Conservation (phyloP, 2,797 vertebrate genomes). For the Myoxocephalus aenaeus region DNA sequence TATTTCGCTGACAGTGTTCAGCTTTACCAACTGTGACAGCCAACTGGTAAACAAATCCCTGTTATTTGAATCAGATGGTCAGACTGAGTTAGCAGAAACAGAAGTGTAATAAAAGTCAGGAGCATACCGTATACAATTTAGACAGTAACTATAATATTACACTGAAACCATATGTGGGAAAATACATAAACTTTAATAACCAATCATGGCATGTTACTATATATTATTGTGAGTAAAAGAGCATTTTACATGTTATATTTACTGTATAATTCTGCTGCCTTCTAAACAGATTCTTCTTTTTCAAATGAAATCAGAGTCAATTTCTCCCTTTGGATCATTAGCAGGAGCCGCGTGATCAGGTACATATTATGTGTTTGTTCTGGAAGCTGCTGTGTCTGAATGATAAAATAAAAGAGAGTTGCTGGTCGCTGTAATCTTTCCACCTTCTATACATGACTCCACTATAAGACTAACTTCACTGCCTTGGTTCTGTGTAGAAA, state of each 20-base stretch:
- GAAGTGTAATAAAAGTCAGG: constrained; percentile 34
- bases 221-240: neutral
- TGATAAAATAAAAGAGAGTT: neutral
- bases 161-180: constrained; percentile 29
- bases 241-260: neutral
- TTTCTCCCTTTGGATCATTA: neutral
- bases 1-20: constrained; percentile 14
- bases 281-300: neutral
- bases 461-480: neutral
- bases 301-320: neutral
- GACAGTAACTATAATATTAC: constrained; percentile 27
- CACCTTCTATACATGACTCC: neutral
- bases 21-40: constrained; percentile 37
- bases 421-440: neutral
- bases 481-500: neutral
- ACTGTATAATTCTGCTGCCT: neutral
- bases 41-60: constrained; percentile 30
- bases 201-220: neutral
- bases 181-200: constrained; percentile 12
- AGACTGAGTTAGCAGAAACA: constrained; percentile 7
- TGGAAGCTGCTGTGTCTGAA: neutral
- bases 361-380: neutral
- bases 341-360: neutral
- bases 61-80: constrained; percentile 10
- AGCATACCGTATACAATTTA: neutral